A percentile compares a stretch with the other conserved stretches of the same genome.
These are phyloP conservation scores for Poecile atricapillus DNA, from an alignment of 2,113 vertebrate species.

Conservation along the genomic window DNA sequence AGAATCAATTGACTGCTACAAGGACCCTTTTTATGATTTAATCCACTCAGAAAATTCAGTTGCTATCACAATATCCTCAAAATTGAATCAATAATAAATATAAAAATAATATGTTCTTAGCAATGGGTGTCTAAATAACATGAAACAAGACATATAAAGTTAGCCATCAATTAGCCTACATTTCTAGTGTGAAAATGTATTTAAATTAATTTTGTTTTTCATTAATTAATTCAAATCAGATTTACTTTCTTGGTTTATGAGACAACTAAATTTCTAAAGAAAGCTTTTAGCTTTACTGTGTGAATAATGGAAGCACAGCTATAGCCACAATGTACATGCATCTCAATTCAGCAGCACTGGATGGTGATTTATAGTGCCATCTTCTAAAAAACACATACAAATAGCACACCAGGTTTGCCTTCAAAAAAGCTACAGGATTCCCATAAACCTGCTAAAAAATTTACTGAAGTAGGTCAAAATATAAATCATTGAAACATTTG, in stretches of 20 bases:
- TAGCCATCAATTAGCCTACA: neutral
- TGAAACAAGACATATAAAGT: neutral
- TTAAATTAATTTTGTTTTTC: conserved; percentile 35
- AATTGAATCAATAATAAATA: conserved; percentile 5
- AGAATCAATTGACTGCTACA: conserved; percentile 37
- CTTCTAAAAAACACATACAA: neutral
- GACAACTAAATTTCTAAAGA: neutral
- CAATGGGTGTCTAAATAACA: neutral
- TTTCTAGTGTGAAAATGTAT: conserved; percentile 13
- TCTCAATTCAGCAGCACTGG: neutral
- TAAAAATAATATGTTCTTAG: conserved; percentile 23
- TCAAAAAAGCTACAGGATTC: neutral
- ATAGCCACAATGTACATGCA: neutral
- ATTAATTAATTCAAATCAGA: conserved; percentile 42
- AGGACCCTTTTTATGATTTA: conserved; percentile 32
- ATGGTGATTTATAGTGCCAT: neutral
- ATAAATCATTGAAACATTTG: neutral
- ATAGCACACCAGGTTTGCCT: neutral
- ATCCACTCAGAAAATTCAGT: conserved; percentile 35
- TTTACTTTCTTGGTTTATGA: conserved; percentile 27
- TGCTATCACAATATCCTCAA: neutral
- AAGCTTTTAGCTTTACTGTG: conserved; percentile 3
- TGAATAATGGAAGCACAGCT: neutral
- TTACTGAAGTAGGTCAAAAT: neutral
- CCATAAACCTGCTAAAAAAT: neutral